Evolutionary conservation across 2,797 vertebrate genomes (phyloP).

Genomic region (Anguilla obscura): DNA sequence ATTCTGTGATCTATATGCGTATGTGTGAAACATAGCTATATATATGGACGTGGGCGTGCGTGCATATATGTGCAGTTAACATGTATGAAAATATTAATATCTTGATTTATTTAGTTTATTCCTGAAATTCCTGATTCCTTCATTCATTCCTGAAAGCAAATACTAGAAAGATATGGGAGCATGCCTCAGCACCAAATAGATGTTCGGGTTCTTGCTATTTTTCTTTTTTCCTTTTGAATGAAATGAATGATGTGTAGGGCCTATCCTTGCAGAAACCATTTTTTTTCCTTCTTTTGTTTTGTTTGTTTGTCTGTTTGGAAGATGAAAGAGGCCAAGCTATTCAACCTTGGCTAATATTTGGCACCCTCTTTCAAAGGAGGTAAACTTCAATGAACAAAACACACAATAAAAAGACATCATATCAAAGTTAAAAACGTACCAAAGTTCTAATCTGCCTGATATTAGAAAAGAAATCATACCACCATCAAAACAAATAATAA

Average conservation of each 20-base stretch:
- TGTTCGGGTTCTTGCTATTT: neutral
- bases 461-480: neutral
- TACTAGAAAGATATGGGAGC: neutral
- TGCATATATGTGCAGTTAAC: neutral
- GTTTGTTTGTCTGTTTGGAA: neutral
- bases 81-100: neutral
- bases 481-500: neutral
- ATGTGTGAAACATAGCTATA: neutral
- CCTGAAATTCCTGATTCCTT: neutral
- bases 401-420: neutral
- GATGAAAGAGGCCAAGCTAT: neutral
- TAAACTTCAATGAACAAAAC: neutral
- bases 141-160: neutral
- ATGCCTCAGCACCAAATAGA: neutral
- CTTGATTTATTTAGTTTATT: neutral
- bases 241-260: neutral
- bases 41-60: neutral
- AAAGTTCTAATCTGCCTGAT: neutral
- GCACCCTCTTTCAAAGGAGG: neutral
- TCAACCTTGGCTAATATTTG: neutral
- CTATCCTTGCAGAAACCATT: neutral
- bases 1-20: neutral
- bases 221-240: neutral
- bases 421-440: neutral
- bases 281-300: neutral